Evolutionary conservation across 2,113 vertebrate species (phyloP), one percentile per base, ranked within the genome.

Genomic region (Meleagris gallopavo): DNA sequence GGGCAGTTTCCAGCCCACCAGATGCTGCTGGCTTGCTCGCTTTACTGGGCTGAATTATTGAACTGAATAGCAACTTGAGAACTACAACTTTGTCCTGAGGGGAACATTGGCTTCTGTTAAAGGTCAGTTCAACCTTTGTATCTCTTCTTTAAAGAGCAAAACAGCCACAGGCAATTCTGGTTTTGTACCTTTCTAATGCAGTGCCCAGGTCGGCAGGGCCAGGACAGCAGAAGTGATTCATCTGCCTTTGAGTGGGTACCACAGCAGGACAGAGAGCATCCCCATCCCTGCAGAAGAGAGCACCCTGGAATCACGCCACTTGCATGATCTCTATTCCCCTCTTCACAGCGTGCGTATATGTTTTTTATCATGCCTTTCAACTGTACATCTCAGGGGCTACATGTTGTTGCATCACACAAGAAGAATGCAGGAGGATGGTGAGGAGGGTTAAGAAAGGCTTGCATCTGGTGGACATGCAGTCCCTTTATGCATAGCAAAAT

Each of bases 311-410:
- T 11, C n/a, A 8, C 17, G 11, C 22, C 30, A 13, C 84, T 55
- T 30, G 45, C 8, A 13, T 3, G 2, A 57, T 90, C 58, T 76
- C 29, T 21, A 20, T 57, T 72, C 46, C 52, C 32, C 30, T 88
- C 46, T 55, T 13, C 55, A 54, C 8, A 52, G 30, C 9, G 9
- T 67, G 58, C 20, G 20, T 0, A 0, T 21, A 48, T 0, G 2
- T 20, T 58, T 73, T 58, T n/a, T 32, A 70, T 21, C 27, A 0
- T 45, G 36, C 3, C n/a, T 85, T 72, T 40, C 62, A 72, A 36
- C 18, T 48, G 7, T 13, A 15, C n/a, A 32, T 69, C 12, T 93
- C 40, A 36, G 7, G 54, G n/a, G 6, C 9, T 57, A 3, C 7
- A 4, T 67, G 62, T 82, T 46, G 13, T 58, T 55, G 18, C 15